Evolutionary conservation across 2,888 invertebrate species (phyloP).

Genomic region (Athalia rosae): DNA sequence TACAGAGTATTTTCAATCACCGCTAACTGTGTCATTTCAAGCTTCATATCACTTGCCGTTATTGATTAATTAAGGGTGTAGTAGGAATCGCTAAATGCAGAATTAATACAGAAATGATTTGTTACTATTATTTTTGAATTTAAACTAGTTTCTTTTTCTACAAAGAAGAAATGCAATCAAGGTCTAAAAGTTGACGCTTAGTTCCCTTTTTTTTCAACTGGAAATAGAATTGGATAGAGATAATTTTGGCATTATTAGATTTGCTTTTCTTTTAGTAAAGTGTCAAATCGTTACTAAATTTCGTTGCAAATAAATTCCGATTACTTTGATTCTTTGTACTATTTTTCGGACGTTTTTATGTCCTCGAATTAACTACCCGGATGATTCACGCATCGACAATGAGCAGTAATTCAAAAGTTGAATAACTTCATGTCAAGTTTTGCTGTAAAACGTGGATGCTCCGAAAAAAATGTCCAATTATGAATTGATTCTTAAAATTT

Average conservation of each 20-base stretch:
- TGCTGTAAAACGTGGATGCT: not conserved
- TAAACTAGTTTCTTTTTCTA: not conserved
- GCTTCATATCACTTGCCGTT: slow-evolving; percentile 7
- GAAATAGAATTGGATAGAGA: not conserved
- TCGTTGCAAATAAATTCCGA: slow-evolving; percentile 25
- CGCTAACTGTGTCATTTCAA: not conserved
- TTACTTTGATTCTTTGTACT: slow-evolving; percentile 26
- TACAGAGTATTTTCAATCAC: not conserved
- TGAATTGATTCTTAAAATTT: not conserved
- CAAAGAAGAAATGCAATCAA: slow-evolving; percentile 11
- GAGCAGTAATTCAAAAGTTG: too few relatives aligned
- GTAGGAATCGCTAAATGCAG: slow-evolving; percentile 20
- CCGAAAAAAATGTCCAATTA: too few relatives aligned
- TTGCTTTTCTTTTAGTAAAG: not conserved
- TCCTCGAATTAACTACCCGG: not conserved
- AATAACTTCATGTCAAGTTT: not conserved
- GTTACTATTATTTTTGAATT: not conserved
- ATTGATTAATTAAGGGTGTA: not conserved
- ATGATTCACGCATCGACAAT: not conserved
- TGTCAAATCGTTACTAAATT: slow-evolving; percentile 14
- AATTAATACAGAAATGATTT: not conserved
- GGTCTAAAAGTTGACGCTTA: not conserved
- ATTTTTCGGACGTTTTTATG: not conserved
- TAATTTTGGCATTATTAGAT: not conserved
- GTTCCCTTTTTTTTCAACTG: not conserved